phyloP scores from a whole-genome alignment of 1,140 invertebrate species.

The Polyergus mexicanus region DNA sequence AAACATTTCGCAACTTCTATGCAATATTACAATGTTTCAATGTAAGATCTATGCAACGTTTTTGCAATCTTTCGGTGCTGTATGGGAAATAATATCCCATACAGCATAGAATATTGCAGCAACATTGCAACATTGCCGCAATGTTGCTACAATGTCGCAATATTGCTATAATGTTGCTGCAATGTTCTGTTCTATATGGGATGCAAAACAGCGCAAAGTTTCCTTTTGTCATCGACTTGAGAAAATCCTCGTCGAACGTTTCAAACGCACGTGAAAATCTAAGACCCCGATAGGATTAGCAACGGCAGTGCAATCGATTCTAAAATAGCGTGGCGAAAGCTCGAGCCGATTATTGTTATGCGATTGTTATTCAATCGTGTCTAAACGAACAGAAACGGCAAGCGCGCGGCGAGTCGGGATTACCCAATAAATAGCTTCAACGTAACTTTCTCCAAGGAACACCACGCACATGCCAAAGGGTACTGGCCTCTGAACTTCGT shows the following conservation, averaged over 20 bases:
- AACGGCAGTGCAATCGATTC: background rate
- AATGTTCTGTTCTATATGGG: too few relatives aligned
- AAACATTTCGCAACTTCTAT: too few relatives aligned
- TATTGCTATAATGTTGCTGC: too few relatives aligned
- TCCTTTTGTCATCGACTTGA: background rate
- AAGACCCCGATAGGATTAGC: background rate
- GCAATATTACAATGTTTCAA: too few relatives aligned
- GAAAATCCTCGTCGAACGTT: background rate
- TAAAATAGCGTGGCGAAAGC: slow-evolving; percentile 14
- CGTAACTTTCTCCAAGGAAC: slow-evolving; percentile 41
- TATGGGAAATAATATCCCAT: too few relatives aligned
- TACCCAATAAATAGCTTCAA: slow-evolving; percentile 36
- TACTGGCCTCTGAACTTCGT: slow-evolving; percentile 39
- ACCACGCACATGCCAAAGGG: background rate
- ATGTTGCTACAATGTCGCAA: too few relatives aligned
- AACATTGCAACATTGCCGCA: too few relatives aligned
- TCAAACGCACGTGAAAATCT: background rate
- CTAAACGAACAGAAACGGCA: slow-evolving; percentile 17
- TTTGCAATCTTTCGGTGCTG: too few relatives aligned
- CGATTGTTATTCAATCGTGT: slow-evolving; percentile 44
- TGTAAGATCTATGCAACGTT: too few relatives aligned
- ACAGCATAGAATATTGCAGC: too few relatives aligned
- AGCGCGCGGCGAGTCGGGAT: slow-evolving; percentile 18
- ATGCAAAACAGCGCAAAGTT: too few relatives aligned
- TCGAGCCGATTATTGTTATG: slow-evolving; percentile 43